Percentiles rank a stretch among this genome's conserved stretches.
Conservation (phyloP, 2,797 vertebrate genomes). For the Borostomias antarcticus region DNA sequence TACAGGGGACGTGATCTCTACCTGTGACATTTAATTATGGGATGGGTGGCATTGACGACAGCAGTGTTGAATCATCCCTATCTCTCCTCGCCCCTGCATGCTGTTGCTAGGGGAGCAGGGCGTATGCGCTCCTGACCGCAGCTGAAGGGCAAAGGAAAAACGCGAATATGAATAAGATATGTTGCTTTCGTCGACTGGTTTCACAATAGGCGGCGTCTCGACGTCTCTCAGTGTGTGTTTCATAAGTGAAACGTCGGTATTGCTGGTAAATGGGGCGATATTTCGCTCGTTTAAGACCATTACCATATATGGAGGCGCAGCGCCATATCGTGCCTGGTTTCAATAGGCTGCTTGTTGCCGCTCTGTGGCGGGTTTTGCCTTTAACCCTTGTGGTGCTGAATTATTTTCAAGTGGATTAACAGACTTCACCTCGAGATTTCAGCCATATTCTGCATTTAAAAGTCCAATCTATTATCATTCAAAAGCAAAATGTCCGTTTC, state of each 20-base stretch:
- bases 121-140: conserved; percentile 71
- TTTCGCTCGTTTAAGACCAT: conserved; percentile 68
- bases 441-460: background rate
- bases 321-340: conserved; percentile 70
- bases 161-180: conserved; percentile 31
- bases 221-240: conserved; percentile 20
- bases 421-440: background rate
- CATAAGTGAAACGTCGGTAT: conserved; percentile 43
- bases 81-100: conserved; percentile 46
- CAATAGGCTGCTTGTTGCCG: conserved; percentile 75
- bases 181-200: conserved; percentile 37
- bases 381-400: conserved; percentile 80
- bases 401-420: conserved; percentile 51
- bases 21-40: conserved; percentile 38
- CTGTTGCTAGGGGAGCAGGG: conserved; percentile 79
- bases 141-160: conserved; percentile 65
- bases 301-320: conserved; percentile 83
- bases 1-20: conserved; percentile 13
- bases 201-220: background rate
- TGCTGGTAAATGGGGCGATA: conserved; percentile 39
- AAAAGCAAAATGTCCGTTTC: background rate
- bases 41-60: conserved; percentile 44
- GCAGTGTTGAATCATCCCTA: conserved; percentile 48
- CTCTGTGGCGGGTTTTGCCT: conserved; percentile 59
- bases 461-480: background rate